Evolutionary conservation across 1,140 invertebrate species (phyloP).

Genomic region (Saxidomus purpurata): DNA sequence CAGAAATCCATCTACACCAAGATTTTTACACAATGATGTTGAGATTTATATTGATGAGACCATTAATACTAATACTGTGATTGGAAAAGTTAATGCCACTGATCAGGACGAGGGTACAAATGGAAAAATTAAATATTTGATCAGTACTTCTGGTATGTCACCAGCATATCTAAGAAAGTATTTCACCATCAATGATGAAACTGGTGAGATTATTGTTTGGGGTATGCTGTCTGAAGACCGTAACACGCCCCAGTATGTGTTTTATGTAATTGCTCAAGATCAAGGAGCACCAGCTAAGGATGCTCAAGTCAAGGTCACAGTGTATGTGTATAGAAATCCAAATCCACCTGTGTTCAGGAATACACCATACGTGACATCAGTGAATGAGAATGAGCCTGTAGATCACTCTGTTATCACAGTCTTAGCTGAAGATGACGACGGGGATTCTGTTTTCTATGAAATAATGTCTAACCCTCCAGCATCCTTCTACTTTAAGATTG

Average conservation of each 20-base stretch:
- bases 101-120: conserved; percentile 73
- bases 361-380: conserved; percentile 56
- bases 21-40: conserved; percentile 90
- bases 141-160: conserved; percentile 12
- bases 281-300: conserved; percentile 61
- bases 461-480: conserved; percentile 27
- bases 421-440: conserved; percentile 87
- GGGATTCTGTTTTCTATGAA: conserved; percentile 49
- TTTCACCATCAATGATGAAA: conserved; percentile 72
- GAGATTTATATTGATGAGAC: conserved; percentile 93
- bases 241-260: conserved; percentile 1
- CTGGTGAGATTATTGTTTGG: conserved; percentile 69
- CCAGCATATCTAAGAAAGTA: conserved; percentile 53
- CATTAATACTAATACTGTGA: conserved; percentile 56
- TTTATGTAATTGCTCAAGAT: conserved; percentile 68
- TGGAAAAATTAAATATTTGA: conserved; percentile 70
- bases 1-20: conserved; percentile 70
- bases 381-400: conserved; percentile 74
- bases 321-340: conserved; percentile 75
- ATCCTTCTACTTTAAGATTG: conserved; percentile 51
- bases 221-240: conserved; percentile 51
- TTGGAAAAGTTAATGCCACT: conserved; percentile 89
- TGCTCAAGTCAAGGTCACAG: conserved; percentile 55
- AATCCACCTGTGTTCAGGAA: conserved; percentile 72
- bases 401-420: conserved; percentile 68